A percentile compares a stretch with the other conserved stretches of the same genome.
Conservation (phyloP, 1,140 invertebrate genomes). For the Bombus confusus region DNA sequence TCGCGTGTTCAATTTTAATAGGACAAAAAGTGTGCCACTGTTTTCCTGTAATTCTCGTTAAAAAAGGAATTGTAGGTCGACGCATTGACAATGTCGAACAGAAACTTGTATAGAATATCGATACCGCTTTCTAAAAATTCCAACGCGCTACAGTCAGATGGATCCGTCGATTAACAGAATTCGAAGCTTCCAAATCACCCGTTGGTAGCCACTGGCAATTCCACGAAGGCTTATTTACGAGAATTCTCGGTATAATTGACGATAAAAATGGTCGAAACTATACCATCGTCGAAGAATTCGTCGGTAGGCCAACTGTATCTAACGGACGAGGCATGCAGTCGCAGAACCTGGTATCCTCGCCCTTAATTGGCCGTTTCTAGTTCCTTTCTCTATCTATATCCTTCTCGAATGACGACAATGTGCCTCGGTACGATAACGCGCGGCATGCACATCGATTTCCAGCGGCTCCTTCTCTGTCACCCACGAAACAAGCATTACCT, state of each 20-base stretch:
- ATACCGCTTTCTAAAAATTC: neutral
- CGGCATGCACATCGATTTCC: slow-evolving; percentile 45
- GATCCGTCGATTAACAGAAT: neutral
- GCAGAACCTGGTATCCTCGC: slow-evolving; percentile 47
- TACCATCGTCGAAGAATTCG: slow-evolving; percentile 14
- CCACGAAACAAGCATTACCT: slow-evolving; percentile 32
- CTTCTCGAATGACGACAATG: slow-evolving; percentile 50
- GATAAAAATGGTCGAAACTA: slow-evolving; percentile 11
- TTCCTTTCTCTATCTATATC: slow-evolving; percentile 40
- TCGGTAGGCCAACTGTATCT: slow-evolving; percentile 6
- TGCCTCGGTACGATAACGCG: slow-evolving; percentile 37
- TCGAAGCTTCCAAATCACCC: neutral
- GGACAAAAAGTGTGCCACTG: no score
- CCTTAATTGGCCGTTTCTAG: slow-evolving; percentile 61
- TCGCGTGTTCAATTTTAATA: no score
- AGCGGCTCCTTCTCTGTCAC: slow-evolving; percentile 16
- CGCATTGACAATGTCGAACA: no score
- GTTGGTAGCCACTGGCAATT: neutral
- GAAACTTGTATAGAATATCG: no score
- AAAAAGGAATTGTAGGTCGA: no score
- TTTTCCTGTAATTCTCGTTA: no score
- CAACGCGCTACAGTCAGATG: neutral
- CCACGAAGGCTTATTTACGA: neutral
- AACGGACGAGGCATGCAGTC: slow-evolving; percentile 10
- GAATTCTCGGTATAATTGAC: slow-evolving; percentile 6